These are phyloP conservation scores for Trichonephila inaurata DNA, from an alignment of 1,140 invertebrate genomes.

Conservation along the genomic window DNA sequence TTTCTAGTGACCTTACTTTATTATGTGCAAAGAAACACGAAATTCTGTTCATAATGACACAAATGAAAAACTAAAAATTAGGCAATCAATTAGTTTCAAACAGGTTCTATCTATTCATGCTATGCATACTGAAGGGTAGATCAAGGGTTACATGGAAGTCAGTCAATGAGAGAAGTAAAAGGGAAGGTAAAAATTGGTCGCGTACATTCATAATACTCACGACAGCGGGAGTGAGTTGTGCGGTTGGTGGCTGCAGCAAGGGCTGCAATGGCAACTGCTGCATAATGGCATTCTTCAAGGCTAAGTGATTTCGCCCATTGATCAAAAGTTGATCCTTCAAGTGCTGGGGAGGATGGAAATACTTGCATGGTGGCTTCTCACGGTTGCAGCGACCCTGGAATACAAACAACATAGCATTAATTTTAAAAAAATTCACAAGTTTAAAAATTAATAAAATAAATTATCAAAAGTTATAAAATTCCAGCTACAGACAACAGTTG, in stretches of 20 bases:
- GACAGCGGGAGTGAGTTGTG: conserved; percentile 88
- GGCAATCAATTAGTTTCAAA: background rate
- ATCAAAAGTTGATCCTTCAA: conserved; percentile 99
- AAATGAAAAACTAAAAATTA: too few species aligned
- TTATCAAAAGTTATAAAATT: too few species aligned
- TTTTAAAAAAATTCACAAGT: too few species aligned
- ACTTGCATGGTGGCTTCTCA: conserved; percentile 99
- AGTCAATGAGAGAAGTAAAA: background rate
- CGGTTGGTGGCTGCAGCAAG: conserved; percentile 88
- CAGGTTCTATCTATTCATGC: background rate
- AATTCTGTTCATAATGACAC: too few species aligned
- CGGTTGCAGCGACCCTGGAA: conserved; percentile 99
- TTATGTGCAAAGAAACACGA: too few species aligned
- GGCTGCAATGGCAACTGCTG: conserved; percentile 96
- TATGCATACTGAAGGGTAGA: background rate
- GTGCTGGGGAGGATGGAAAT: conserved; percentile 99
- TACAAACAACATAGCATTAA: conserved; percentile 79
- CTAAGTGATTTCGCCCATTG: conserved; percentile 99
- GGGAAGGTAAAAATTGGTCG: conserved; percentile 78
- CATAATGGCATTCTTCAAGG: conserved; percentile 97
- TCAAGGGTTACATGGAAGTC: background rate
- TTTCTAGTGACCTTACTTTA: too few species aligned
- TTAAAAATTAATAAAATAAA: too few species aligned
- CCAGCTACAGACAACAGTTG: too few species aligned
- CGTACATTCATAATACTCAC: conserved; percentile 84